These are phyloP conservation scores for Ptychoptera albimana DNA, from an alignment of 2,888 invertebrate species.

Conservation along the genomic window DNA sequence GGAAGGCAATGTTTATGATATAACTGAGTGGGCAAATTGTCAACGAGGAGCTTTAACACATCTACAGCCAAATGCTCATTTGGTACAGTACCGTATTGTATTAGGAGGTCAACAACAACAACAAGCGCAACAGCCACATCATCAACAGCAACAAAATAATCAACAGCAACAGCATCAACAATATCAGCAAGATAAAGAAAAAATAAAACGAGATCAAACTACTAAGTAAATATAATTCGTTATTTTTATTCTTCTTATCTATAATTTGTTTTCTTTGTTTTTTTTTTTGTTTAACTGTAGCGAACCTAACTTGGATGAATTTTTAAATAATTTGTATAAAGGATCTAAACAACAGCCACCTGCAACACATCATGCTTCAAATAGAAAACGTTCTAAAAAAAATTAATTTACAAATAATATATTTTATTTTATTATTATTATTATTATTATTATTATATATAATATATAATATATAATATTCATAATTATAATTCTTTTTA, in stretches of 20 bases:
- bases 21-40: conserved; percentile 94
- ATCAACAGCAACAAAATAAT: conserved; percentile 16
- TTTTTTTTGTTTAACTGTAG: conserved; percentile 13
- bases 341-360: conserved; percentile 26
- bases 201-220: conserved; percentile 14
- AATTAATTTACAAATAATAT: conserved; percentile 14
- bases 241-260: background rate
- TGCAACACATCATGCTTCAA: conserved; percentile 14
- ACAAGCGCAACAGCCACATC: conserved; percentile 22
- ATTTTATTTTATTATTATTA: too few relatives aligned
- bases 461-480: too few relatives aligned
- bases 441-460: too few relatives aligned
- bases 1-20: conserved; percentile 91
- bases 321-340: conserved; percentile 29
- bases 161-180: background rate
- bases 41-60: conserved; percentile 46
- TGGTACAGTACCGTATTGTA: conserved; percentile 50
- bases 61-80: conserved; percentile 78
- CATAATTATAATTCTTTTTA: too few relatives aligned
- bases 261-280: background rate
- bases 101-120: conserved; percentile 29
- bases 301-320: conserved; percentile 28
- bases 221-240: conserved; percentile 14
- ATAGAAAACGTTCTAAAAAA: conserved; percentile 25
- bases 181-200: conserved; percentile 13